These are phyloP conservation scores for Plagodis pulveraria DNA, from an alignment of 2,888 invertebrate species.

Conservation along the genomic window DNA sequence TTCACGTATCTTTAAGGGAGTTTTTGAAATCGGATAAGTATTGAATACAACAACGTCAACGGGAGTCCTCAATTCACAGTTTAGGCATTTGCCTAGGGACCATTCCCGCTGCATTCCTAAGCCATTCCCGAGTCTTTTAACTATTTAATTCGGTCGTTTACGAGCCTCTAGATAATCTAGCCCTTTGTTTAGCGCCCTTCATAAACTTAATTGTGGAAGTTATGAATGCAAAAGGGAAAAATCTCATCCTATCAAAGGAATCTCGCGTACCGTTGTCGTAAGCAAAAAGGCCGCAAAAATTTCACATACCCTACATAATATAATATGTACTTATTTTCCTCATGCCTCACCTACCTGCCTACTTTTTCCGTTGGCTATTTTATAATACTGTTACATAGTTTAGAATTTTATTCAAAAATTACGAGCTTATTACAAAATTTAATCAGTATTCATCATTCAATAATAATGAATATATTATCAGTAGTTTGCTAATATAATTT, in stretches of 20 bases:
- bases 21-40: not conserved
- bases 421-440: slow-evolving; percentile 15
- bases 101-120: slow-evolving; percentile 53
- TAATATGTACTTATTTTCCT: slow-evolving; percentile 14
- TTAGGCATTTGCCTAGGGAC: slow-evolving; percentile 36
- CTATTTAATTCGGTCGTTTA: slow-evolving; percentile 77
- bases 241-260: slow-evolving; percentile 34
- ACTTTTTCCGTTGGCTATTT: slow-evolving; percentile 2
- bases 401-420: slow-evolving; percentile 13
- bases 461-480: not conserved
- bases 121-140: slow-evolving; percentile 47
- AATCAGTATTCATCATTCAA: slow-evolving; percentile 12
- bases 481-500: slow-evolving; percentile 1
- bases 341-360: not conserved
- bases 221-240: slow-evolving; percentile 55
- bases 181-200: slow-evolving; percentile 70
- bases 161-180: slow-evolving; percentile 64
- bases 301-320: slow-evolving; percentile 26
- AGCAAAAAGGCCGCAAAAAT: slow-evolving; percentile 21
- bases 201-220: slow-evolving; percentile 64
- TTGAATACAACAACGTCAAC: slow-evolving; percentile 15
- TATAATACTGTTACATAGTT: slow-evolving; percentile 16
- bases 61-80: not conserved
- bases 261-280: slow-evolving; percentile 19
- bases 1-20: no score